Percentiles rank a stretch among this genome's conserved stretches.
Conservation (phyloP, 2,113 vertebrate genomes). For the Gobius niger region DNA sequence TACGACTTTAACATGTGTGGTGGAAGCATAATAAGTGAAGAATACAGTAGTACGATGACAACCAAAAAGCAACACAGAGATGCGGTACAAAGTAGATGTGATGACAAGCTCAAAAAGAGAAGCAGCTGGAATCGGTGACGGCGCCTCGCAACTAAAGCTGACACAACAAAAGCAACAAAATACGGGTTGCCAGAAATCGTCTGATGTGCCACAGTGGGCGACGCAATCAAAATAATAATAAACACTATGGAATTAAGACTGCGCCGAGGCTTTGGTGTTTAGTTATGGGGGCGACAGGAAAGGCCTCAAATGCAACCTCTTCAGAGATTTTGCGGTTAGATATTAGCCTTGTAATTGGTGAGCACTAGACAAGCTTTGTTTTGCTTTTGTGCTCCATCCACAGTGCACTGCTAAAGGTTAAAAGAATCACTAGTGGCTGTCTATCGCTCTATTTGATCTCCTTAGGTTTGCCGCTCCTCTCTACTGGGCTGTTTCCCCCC, state of each 20-base stretch:
- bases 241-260: slow-evolving; percentile 32
- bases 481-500: slow-evolving; percentile 56
- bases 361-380: slow-evolving; percentile 62
- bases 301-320: slow-evolving; percentile 52
- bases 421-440: slow-evolving; percentile 60
- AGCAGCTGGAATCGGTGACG: slow-evolving; percentile 72
- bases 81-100: slow-evolving; percentile 75
- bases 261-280: slow-evolving; percentile 43
- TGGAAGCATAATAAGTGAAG: slow-evolving; percentile 66
- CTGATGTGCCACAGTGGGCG: slow-evolving; percentile 43
- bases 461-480: slow-evolving; percentile 58
- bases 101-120: slow-evolving; percentile 77
- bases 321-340: slow-evolving; percentile 57
- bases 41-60: slow-evolving; percentile 71
- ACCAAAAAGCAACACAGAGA: slow-evolving; percentile 76
- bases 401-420: slow-evolving; percentile 62
- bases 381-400: slow-evolving; percentile 65
- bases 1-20: slow-evolving; percentile 71
- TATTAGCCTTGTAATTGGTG: slow-evolving; percentile 57
- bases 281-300: slow-evolving; percentile 38
- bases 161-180: slow-evolving; percentile 70
- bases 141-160: slow-evolving; percentile 72
- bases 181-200: slow-evolving; percentile 55
- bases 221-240: slow-evolving; percentile 45
- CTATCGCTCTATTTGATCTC: slow-evolving; percentile 70